Conservation (phyloP, 2,797 vertebrate genomes). For the Rhadinocentrus ornatus region DNA sequence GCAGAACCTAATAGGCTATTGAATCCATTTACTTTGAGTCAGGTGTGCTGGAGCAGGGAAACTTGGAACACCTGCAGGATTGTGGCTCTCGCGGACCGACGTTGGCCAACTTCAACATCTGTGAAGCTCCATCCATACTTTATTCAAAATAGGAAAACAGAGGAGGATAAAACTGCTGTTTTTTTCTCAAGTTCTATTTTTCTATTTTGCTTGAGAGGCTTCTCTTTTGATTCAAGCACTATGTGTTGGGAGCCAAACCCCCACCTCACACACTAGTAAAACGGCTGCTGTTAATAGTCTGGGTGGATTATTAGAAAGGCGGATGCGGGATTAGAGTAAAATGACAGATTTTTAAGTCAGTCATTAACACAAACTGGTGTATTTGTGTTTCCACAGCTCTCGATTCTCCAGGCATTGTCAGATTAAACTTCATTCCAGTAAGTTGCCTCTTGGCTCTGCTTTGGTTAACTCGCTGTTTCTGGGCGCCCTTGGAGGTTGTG, state of each 20-base stretch:
- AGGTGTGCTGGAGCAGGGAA: too few species aligned
- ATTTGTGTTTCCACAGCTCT: conserved; percentile 39
- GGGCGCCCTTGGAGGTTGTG: conserved; percentile 40
- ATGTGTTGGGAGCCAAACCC: conserved; percentile 13
- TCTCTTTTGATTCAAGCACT: conserved; percentile 42
- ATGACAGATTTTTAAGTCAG: conserved; percentile 14
- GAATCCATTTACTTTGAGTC: too few species aligned
- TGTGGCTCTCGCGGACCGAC: too few species aligned
- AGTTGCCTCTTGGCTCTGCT: conserved; percentile 41
- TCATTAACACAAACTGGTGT: conserved; percentile 20
- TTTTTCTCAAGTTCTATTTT: conserved; percentile 38
- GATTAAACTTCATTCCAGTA: conserved; percentile 30
- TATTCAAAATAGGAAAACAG: too few species aligned
- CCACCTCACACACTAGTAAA: too few species aligned
- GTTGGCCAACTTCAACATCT: too few species aligned
- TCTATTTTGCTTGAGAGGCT: conserved; percentile 36
- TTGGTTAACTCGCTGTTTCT: conserved; percentile 35
- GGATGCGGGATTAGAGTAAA: conserved; percentile 25
- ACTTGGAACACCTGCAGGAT: too few species aligned
- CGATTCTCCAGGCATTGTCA: conserved; percentile 14
- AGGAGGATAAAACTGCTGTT: conserved; percentile 6
- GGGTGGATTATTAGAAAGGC: conserved; percentile 11
- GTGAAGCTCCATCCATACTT: too few species aligned
- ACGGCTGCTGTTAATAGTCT: conserved; percentile 20
- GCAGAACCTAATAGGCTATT: too few species aligned